Conservation (phyloP, 2,797 vertebrate genomes). For the Sus cebifrons region DNA sequence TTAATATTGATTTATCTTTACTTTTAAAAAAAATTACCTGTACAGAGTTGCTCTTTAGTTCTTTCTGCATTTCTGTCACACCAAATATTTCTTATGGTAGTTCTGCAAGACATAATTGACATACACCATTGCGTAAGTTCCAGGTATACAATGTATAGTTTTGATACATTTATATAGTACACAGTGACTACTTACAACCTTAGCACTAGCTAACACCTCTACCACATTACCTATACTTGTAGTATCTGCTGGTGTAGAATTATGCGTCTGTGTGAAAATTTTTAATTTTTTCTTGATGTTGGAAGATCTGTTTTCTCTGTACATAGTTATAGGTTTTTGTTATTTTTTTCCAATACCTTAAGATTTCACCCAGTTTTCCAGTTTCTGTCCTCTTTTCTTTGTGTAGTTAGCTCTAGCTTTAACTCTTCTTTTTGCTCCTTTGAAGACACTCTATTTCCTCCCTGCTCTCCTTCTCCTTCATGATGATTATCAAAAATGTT, state of each 20-base stretch:
- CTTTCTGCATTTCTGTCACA: neutral
- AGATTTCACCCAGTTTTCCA: neutral
- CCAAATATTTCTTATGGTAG: neutral
- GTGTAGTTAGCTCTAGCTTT: neutral
- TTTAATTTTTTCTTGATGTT: constrained; percentile 22
- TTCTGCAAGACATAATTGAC: neutral
- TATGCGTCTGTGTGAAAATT: constrained; percentile 39
- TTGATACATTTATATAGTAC: neutral
- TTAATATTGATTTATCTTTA: neutral
- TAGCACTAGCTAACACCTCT: neutral
- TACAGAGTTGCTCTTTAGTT: neutral
- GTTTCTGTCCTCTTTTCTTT: neutral
- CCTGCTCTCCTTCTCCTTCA: rapidly evolving
- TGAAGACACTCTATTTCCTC: neutral
- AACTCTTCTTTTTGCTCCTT: neutral
- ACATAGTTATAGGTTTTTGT: neutral
- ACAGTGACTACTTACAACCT: neutral
- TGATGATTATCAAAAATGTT: neutral
- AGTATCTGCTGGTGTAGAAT: neutral
- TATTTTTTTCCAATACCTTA: neutral
- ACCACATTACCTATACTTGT: neutral
- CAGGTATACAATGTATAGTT: neutral
- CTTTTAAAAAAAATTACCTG: neutral
- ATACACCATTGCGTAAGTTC: too few species aligned
- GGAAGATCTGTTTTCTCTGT: neutral